These are phyloP conservation scores for Bradypodion pumilum DNA, from an alignment of 2,797 vertebrate genomes.

Conservation along the genomic window DNA sequence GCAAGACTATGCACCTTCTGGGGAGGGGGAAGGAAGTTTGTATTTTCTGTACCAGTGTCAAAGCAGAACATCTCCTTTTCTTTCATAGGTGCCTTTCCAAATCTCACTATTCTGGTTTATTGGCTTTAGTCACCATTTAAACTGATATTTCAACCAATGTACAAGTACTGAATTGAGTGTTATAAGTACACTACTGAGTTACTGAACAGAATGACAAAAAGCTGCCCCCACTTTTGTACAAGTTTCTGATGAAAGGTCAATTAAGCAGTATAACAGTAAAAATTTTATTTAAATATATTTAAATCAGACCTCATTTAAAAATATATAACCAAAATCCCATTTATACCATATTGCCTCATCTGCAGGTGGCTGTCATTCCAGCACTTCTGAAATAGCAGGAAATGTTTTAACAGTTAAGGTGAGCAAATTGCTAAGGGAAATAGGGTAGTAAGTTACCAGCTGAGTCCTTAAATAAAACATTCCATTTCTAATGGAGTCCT, in stretches of 20 bases:
- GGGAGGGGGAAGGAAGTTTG: too few species aligned
- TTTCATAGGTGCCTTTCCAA: too few species aligned
- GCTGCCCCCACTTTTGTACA: not conserved
- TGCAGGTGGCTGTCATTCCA: constrained; percentile 46
- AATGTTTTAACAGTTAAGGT: constrained; percentile 70
- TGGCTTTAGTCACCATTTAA: not conserved
- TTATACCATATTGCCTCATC: constrained; percentile 32
- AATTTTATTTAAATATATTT: constrained; percentile 18
- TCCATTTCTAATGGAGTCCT: constrained; percentile 67
- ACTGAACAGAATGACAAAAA: not conserved
- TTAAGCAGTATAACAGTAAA: not conserved
- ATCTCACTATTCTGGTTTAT: not conserved
- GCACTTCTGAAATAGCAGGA: constrained; percentile 60
- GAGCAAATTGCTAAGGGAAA: constrained; percentile 73
- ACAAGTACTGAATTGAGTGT: not conserved
- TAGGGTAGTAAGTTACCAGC: constrained; percentile 60
- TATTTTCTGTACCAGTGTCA: too few species aligned
- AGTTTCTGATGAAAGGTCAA: too few species aligned
- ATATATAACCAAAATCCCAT: not conserved
- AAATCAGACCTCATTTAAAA: not conserved
- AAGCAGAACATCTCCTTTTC: not conserved
- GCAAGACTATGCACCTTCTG: too few species aligned
- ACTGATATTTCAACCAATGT: too few species aligned
- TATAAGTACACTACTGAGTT: not conserved
- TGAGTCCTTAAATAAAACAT: constrained; percentile 74